phyloP scores from a whole-genome alignment of 2,797 vertebrate genomes.

The Anguilla obscura region DNA sequence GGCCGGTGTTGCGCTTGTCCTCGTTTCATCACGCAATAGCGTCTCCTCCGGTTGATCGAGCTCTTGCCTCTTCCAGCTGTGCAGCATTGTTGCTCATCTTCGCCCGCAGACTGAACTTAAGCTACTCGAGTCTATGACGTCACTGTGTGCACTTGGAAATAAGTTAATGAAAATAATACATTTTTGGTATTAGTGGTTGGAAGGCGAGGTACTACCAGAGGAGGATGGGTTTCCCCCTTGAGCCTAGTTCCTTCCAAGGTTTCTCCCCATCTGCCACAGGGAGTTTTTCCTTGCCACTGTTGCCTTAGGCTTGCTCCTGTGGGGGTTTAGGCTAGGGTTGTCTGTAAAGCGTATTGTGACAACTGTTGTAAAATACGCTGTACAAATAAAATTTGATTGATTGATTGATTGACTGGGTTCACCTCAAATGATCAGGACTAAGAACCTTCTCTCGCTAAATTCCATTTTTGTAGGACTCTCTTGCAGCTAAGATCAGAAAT shows the following conservation, averaged over 20 bases:
- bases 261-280: no score
- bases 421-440: neutral
- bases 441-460: neutral
- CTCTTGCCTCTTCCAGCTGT: neutral
- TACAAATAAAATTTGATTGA: no score
- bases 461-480: neutral
- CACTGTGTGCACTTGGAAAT: neutral
- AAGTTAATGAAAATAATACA: no score
- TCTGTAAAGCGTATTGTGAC: no score
- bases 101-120: neutral
- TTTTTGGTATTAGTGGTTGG: neutral
- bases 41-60: neutral
- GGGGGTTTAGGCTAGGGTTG: no score
- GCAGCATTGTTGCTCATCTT: neutral
- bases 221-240: no score
- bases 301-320: no score
- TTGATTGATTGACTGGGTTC: neutral
- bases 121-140: neutral
- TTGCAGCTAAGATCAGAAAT: neutral
- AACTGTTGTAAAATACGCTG: no score
- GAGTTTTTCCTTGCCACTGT: no score
- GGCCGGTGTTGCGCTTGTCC: neutral
- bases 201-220: neutral
- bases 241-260: no score
- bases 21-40: neutral